A percentile compares a stretch with the other conserved stretches of the same genome.
Conservation (phyloP, 2,888 invertebrate species). For the Drosophila cognata region DNA sequence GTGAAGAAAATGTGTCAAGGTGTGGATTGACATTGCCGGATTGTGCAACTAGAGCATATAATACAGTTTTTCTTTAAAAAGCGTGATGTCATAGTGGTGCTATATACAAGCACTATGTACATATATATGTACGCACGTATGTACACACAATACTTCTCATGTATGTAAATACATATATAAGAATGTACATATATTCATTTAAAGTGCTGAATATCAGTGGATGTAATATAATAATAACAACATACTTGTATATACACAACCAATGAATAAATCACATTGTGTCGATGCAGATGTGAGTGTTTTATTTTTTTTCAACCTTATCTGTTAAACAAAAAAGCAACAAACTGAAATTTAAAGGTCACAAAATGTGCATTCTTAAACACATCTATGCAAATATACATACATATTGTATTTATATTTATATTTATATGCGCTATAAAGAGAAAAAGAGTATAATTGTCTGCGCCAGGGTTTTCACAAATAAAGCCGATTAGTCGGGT, state of each 20-base stretch:
- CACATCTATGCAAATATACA: slow-evolving; percentile 9
- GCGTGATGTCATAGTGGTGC: slow-evolving; percentile 71
- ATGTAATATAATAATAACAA: slow-evolving; percentile 25
- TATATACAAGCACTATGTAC: slow-evolving; percentile 25
- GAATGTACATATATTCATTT: slow-evolving; percentile 12
- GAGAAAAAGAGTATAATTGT: slow-evolving; percentile 6
- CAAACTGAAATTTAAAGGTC: slow-evolving; percentile 69
- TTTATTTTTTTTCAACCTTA: slow-evolving; percentile 20
- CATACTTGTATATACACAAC: slow-evolving; percentile 1
- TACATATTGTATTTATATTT: not conserved
- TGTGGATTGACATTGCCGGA: slow-evolving; percentile 5
- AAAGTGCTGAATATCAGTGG: slow-evolving; percentile 6
- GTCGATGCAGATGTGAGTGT: slow-evolving; percentile 5
- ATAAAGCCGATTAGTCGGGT: slow-evolving; percentile 23
- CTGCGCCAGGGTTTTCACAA: slow-evolving; percentile 24
- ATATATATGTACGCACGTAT: slow-evolving; percentile 14
- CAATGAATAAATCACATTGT: slow-evolving; percentile 3
- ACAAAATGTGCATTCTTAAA: slow-evolving; percentile 34
- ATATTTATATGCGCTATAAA: slow-evolving; percentile 4
- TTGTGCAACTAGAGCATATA: slow-evolving; percentile 14
- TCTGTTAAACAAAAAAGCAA: slow-evolving; percentile 23
- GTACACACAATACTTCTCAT: slow-evolving; percentile 16
- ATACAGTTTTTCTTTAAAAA: slow-evolving; percentile 29
- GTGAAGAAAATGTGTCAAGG: slow-evolving; percentile 20
- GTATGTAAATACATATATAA: slow-evolving; percentile 13